These are phyloP conservation scores for Drosophila nr. perissopoda DNA, from an alignment of 2,888 invertebrate genomes.

Conservation along the genomic window DNA sequence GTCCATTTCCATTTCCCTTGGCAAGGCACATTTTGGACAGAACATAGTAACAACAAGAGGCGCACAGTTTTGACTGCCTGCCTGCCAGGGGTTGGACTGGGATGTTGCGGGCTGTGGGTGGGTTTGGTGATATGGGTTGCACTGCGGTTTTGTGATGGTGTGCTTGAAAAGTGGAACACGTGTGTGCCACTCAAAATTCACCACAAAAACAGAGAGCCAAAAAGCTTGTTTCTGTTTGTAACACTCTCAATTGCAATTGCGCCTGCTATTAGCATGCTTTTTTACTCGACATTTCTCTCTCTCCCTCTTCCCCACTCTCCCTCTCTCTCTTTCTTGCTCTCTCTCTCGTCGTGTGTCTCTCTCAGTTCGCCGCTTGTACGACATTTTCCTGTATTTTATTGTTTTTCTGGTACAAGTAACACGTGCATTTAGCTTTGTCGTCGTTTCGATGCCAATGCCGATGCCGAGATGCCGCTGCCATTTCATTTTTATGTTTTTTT, in stretches of 20 bases:
- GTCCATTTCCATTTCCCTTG: slow-evolving; percentile 42
- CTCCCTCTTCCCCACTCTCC: not conserved
- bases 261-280: slow-evolving; percentile 29
- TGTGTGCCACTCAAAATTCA: slow-evolving; percentile 70
- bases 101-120: not conserved
- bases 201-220: slow-evolving; percentile 76
- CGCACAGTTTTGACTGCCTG: slow-evolving; percentile 32
- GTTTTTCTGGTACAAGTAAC: slow-evolving; percentile 56
- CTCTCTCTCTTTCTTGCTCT: slow-evolving; percentile 10
- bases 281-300: not conserved
- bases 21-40: slow-evolving; percentile 48
- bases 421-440: slow-evolving; percentile 67
- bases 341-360: not conserved
- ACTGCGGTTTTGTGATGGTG: slow-evolving; percentile 47
- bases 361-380: slow-evolving; percentile 11
- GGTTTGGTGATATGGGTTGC: slow-evolving; percentile 28
- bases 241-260: slow-evolving; percentile 50
- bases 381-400: slow-evolving; percentile 46
- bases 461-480: slow-evolving; percentile 39
- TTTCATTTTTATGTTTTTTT: slow-evolving; percentile 9
- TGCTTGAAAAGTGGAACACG: slow-evolving; percentile 70
- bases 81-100: slow-evolving; percentile 1
- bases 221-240: slow-evolving; percentile 44
- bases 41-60: slow-evolving; percentile 42
- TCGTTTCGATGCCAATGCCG: slow-evolving; percentile 54